These are phyloP conservation scores for Oxyteleia sp. DNA, from an alignment of 2,888 invertebrate genomes.

Conservation along the genomic window DNA sequence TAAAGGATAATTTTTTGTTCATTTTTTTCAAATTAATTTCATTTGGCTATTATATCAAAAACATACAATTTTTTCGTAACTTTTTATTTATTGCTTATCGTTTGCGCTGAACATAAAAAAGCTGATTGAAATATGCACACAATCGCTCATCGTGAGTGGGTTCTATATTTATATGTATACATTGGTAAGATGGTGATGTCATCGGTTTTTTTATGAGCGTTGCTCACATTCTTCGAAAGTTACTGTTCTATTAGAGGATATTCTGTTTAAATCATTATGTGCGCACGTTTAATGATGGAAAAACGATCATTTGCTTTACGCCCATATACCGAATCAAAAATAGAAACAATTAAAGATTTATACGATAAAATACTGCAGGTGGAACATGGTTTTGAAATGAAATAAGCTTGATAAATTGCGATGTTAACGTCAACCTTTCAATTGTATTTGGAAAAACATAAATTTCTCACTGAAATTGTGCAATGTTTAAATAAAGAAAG, in stretches of 20 bases:
- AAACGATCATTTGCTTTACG: neutral
- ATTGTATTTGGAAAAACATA: too few species aligned
- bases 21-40: neutral
- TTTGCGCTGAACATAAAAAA: neutral
- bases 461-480: neutral
- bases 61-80: neutral
- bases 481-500: neutral
- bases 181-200: conserved; percentile 78
- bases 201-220: conserved; percentile 75
- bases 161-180: conserved; percentile 79
- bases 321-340: neutral
- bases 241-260: conserved; percentile 21
- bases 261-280: conserved; percentile 2
- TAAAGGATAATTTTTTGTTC: neutral
- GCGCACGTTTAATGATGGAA: neutral
- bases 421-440: too few species aligned
- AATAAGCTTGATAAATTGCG: neutral
- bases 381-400: neutral
- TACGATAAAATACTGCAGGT: neutral
- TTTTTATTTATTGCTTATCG: neutral
- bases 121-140: conserved; percentile 27
- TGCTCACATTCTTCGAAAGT: conserved; percentile 40
- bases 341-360: neutral
- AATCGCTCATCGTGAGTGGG: conserved; percentile 81
- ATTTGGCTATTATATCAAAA: conserved; percentile 1